These are phyloP conservation scores for Mesochorus sp. DNA, from an alignment of 2,888 invertebrate genomes.

Conservation along the genomic window DNA sequence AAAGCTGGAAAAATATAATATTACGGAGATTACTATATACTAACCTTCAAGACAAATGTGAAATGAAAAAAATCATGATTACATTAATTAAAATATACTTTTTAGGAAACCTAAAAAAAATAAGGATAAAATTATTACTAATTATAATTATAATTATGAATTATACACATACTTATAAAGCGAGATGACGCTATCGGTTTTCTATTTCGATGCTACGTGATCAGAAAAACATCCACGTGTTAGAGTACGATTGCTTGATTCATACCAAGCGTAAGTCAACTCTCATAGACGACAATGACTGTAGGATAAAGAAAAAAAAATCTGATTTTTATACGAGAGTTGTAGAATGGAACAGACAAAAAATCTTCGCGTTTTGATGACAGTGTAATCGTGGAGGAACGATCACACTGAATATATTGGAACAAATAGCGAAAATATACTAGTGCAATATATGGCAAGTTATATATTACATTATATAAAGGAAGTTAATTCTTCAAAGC, in stretches of 20 bases:
- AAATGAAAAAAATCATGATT: not conserved
- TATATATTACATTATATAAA: not conserved
- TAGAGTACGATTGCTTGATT: slow-evolving; percentile 77
- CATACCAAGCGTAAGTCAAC: slow-evolving; percentile 75
- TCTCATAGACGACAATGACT: not conserved
- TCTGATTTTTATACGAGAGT: not conserved
- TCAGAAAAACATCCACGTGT: slow-evolving; percentile 73
- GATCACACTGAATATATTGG: not conserved
- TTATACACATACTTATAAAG: too few species aligned
- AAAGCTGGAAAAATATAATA: too few species aligned
- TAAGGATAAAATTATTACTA: too few species aligned
- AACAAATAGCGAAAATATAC: not conserved
- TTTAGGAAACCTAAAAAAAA: too few species aligned
- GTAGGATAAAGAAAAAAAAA: not conserved
- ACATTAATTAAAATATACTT: too few species aligned
- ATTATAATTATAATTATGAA: too few species aligned
- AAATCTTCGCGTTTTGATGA: not conserved
- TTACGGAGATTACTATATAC: too few species aligned
- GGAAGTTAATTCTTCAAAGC: not conserved
- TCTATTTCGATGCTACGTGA: slow-evolving; percentile 7
- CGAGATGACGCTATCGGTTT: too few species aligned
- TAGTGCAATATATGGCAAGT: not conserved
- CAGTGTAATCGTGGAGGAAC: not conserved
- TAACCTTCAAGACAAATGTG: too few species aligned
- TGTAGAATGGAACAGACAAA: not conserved